phyloP scores from a whole-genome alignment of 2,113 vertebrate genomes.

The Acrocephalus kingi region DNA sequence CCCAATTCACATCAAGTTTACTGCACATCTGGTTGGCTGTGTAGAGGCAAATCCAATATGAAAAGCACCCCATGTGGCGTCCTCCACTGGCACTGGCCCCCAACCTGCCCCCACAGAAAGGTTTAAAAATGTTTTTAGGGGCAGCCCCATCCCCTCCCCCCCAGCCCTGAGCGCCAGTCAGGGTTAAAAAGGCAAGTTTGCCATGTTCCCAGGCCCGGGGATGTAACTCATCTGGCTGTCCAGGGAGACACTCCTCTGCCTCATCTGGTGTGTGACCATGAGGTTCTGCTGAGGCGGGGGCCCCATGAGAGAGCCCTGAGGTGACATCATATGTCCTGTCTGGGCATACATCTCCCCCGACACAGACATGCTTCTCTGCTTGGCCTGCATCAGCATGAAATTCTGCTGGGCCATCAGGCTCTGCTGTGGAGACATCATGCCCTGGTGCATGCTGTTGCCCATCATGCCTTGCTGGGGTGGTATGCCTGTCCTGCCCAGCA shows the following conservation, averaged over 20 bases:
- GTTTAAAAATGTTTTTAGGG: neutral
- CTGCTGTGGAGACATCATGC: conserved; percentile 89
- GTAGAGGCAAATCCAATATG: conserved; percentile 28
- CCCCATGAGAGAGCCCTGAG: conserved; percentile 90
- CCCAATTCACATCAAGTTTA: conserved; percentile 61
- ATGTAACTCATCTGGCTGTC: conserved; percentile 92
- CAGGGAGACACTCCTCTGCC: conserved; percentile 92
- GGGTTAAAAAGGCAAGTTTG: conserved; percentile 89
- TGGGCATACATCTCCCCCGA: conserved; percentile 90
- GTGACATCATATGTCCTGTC: conserved; percentile 87
- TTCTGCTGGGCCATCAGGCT: conserved; percentile 93
- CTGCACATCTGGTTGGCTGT: conserved; percentile 51
- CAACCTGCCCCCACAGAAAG: neutral
- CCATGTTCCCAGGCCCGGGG: conserved; percentile 84
- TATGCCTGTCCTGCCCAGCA: conserved; percentile 94
- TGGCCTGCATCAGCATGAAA: conserved; percentile 96
- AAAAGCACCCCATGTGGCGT: conserved; percentile 40
- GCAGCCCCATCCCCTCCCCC: neutral
- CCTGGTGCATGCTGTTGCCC: conserved; percentile 86
- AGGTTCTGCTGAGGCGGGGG: conserved; percentile 90
- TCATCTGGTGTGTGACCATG: conserved; percentile 90
- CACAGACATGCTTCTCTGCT: conserved; percentile 87
- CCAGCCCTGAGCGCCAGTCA: neutral
- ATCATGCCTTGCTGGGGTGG: conserved; percentile 86
- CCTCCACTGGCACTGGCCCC: conserved; percentile 33